These are phyloP conservation scores for Trichogramma pretiosum DNA, from an alignment of 1,140 invertebrate species.

Conservation along the genomic window DNA sequence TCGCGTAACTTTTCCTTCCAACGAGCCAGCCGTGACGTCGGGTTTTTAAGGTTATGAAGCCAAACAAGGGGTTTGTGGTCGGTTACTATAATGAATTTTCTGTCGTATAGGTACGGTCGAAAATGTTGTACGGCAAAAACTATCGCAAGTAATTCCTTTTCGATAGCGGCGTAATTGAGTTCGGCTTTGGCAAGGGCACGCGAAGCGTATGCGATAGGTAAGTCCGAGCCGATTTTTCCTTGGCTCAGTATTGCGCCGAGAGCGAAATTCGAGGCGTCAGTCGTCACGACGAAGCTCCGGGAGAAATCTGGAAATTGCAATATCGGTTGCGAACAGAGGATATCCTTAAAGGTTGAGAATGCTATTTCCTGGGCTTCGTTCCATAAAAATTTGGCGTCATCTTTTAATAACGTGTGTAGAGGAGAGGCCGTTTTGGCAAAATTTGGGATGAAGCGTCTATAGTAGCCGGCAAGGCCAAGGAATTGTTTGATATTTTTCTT, in stretches of 20 bases:
- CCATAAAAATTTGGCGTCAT: background rate
- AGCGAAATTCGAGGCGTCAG: too few species aligned
- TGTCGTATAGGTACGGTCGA: slow-evolving; percentile 38
- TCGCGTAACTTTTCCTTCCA: slow-evolving; percentile 22
- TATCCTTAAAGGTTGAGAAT: slow-evolving; percentile 1
- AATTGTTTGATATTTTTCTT: too few species aligned
- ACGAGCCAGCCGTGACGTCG: background rate
- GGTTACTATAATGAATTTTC: slow-evolving; percentile 36
- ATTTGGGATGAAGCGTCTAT: slow-evolving; percentile 10
- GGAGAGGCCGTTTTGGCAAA: slow-evolving; percentile 1
- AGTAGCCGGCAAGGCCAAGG: too few species aligned
- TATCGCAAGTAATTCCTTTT: background rate
- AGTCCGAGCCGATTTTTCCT: background rate
- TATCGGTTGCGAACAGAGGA: background rate
- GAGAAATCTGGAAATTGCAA: too few species aligned
- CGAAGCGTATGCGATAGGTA: slow-evolving; percentile 3
- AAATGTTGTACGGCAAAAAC: too few species aligned
- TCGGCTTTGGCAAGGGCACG: too few species aligned
- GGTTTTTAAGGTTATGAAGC: slow-evolving; percentile 32
- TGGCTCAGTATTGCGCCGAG: background rate
- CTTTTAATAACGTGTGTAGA: too few species aligned
- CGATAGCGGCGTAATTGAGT: background rate
- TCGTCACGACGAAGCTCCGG: background rate
- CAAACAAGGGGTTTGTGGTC: slow-evolving; percentile 39
- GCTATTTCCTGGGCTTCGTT: background rate